Conservation (phyloP, 2,797 vertebrate genomes). For the Poeciliopsis infans region DNA sequence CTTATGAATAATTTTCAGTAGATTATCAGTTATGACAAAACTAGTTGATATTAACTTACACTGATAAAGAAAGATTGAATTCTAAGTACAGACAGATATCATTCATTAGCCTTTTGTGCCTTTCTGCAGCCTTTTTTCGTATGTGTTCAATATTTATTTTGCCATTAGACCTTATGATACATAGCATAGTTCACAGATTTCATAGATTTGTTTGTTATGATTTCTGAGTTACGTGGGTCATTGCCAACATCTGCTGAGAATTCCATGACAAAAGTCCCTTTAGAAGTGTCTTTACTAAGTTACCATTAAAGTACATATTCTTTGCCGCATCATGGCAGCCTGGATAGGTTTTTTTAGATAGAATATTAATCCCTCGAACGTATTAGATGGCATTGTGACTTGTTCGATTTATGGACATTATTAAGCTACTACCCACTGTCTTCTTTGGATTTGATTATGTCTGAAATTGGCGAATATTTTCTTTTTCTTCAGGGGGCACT, state of each 20-base stretch:
- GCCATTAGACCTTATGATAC: not conserved
- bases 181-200: not conserved
- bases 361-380: constrained; percentile 7
- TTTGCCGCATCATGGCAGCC: not conserved
- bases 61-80: not conserved
- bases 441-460: constrained; percentile 22
- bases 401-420: constrained; percentile 16
- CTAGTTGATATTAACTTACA: not conserved
- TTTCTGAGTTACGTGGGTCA: not conserved
- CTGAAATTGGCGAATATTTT: constrained; percentile 32
- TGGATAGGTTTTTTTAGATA: not conserved
- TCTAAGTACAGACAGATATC: not conserved
- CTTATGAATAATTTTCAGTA: not conserved
- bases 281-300: not conserved
- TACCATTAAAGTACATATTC: not conserved
- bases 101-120: not conserved
- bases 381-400: constrained; percentile 1
- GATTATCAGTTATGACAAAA: not conserved
- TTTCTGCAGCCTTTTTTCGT: not conserved
- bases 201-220: not conserved
- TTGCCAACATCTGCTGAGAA: not conserved
- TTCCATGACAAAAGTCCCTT: not conserved
- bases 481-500: constrained; percentile 40
- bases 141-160: not conserved
- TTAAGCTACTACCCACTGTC: constrained; percentile 11